A percentile compares a stretch with the other conserved stretches of the same genome.
These are phyloP conservation scores for Branchellion lobata DNA, from an alignment of 2,888 invertebrate genomes.

Conservation along the genomic window DNA sequence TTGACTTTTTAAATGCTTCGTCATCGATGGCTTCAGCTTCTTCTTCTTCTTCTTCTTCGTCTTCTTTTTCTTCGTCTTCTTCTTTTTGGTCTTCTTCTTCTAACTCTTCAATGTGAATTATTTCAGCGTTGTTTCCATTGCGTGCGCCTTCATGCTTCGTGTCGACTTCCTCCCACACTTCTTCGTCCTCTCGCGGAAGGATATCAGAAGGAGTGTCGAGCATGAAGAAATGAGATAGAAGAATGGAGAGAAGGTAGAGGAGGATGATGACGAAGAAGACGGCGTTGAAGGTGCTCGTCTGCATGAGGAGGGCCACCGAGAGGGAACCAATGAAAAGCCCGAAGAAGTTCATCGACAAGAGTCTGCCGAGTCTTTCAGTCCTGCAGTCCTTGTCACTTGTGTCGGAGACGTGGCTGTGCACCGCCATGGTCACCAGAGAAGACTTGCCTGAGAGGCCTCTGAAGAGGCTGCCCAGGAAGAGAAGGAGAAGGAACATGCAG, in stretches of 20 bases:
- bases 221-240: slow-evolving; percentile 55
- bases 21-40: not conserved
- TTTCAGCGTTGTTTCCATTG: not conserved
- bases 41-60: not conserved
- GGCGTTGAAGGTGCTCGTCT: slow-evolving; percentile 53
- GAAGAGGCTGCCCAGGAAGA: slow-evolving; percentile 57
- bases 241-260: slow-evolving; percentile 55
- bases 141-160: too few relatives aligned
- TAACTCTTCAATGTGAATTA: not conserved
- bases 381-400: slow-evolving; percentile 56
- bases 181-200: not conserved
- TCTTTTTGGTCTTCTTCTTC: not conserved
- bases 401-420: slow-evolving; percentile 61
- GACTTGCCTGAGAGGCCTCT: slow-evolving; percentile 61
- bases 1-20: not conserved
- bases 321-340: slow-evolving; percentile 60
- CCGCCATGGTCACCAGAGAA: slow-evolving; percentile 62
- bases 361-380: slow-evolving; percentile 56
- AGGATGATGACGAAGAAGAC: slow-evolving; percentile 56
- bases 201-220: slow-evolving; percentile 52
- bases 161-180: not conserved
- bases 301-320: slow-evolving; percentile 55
- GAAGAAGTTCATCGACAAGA: slow-evolving; percentile 61
- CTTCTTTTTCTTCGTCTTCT: not conserved
- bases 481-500: slow-evolving; percentile 52